phyloP scores from a whole-genome alignment of 2,113 vertebrate species.

The Melanotaenia duboulayi region DNA sequence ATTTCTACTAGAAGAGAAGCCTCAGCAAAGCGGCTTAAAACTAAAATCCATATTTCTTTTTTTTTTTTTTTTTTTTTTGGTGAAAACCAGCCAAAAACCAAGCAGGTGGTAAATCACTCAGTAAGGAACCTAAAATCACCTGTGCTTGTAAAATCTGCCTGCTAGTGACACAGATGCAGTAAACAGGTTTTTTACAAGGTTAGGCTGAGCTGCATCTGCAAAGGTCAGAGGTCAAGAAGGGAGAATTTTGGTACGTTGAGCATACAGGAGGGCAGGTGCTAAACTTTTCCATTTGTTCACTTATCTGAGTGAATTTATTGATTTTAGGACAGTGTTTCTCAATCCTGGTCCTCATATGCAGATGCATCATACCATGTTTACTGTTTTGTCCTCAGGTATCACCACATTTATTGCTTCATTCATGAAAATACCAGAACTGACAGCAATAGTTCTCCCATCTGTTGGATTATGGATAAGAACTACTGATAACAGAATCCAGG shows the following conservation, averaged over 20 bases:
- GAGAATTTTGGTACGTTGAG: neutral
- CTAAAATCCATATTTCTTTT: too few relatives aligned
- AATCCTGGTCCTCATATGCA: too few relatives aligned
- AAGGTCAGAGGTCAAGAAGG: constrained; percentile 32
- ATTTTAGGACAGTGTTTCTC: too few relatives aligned
- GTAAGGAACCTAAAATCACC: neutral
- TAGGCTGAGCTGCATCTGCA: constrained; percentile 32
- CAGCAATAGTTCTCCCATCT: neutral
- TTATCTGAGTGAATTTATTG: too few relatives aligned
- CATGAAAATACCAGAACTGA: neutral
- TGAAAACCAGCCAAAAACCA: neutral
- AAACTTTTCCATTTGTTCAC: too few relatives aligned
- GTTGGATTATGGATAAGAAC: neutral
- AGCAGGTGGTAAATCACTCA: neutral
- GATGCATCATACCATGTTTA: neutral
- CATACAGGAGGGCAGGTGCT: too few relatives aligned
- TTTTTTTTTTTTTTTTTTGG: too few relatives aligned
- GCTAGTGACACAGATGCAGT: constrained; percentile 7
- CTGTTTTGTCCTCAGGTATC: neutral
- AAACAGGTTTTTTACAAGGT: neutral
- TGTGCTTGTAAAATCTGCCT: neutral
- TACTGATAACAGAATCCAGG: neutral
- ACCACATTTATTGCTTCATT: neutral
- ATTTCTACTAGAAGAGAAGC: neutral
- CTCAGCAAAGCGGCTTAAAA: neutral